Percentiles rank a stretch among this genome's conserved stretches.
Conservation (phyloP, 1,140 invertebrate genomes). For the Trinorchestia longiramus region DNA sequence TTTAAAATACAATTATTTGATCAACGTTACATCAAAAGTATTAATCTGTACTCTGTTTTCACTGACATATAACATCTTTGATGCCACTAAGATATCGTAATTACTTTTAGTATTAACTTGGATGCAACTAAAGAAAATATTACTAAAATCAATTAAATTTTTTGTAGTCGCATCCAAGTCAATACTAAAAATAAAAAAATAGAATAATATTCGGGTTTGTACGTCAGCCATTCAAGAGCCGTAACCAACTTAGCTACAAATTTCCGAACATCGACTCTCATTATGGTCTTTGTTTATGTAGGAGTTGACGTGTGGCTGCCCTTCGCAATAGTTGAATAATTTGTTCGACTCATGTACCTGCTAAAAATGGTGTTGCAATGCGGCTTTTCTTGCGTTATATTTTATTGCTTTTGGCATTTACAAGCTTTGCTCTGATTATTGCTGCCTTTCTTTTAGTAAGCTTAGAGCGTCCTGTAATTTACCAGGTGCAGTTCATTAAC, state of each 20-base stretch:
- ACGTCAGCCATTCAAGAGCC: not conserved
- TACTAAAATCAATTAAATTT: too few relatives aligned
- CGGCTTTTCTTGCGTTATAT: not conserved
- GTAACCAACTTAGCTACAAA: not conserved
- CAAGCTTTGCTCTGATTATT: not conserved
- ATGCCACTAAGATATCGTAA: too few relatives aligned
- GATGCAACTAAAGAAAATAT: too few relatives aligned
- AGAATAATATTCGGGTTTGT: not conserved
- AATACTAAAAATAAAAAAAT: too few relatives aligned
- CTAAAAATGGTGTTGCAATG: not conserved
- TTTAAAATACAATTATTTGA: too few relatives aligned
- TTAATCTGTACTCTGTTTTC: too few relatives aligned
- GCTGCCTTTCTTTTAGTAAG: not conserved
- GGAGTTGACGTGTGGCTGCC: not conserved
- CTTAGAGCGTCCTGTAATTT: not conserved
- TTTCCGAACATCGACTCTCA: not conserved
- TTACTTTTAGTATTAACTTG: too few relatives aligned
- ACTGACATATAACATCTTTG: too few relatives aligned
- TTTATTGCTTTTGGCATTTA: not conserved
- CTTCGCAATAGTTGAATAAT: not conserved
- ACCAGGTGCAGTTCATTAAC: constrained; percentile 9
- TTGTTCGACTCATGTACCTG: not conserved
- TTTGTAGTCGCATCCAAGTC: too few relatives aligned
- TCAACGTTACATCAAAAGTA: too few relatives aligned
- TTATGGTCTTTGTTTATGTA: not conserved